Conservation (phyloP, 2,113 vertebrate species). For the Muscicapa adusta region DNA sequence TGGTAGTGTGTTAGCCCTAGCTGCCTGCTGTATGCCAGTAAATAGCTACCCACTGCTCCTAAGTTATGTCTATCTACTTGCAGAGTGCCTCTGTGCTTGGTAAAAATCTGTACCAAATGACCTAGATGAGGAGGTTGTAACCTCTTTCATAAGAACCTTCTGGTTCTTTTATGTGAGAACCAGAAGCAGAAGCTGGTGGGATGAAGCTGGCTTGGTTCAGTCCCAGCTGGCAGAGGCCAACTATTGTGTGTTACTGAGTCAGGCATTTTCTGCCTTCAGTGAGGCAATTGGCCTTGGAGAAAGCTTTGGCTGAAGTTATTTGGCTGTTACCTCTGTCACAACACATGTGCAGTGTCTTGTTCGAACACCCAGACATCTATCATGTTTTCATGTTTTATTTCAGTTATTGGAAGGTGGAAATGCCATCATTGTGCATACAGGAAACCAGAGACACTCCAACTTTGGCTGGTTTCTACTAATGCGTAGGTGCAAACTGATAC, state of each 20-base stretch:
- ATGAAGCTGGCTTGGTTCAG: accelerated
- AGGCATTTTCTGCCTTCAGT: neutral
- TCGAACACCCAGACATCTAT: neutral
- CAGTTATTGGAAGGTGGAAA: neutral
- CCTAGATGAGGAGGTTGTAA: accelerated
- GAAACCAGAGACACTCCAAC: neutral
- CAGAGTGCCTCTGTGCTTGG: neutral
- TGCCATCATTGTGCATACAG: neutral
- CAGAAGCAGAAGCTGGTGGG: neutral
- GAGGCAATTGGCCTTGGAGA: neutral
- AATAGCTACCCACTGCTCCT: neutral
- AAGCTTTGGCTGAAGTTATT: neutral
- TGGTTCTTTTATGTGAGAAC: neutral
- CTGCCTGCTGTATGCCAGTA: neutral
- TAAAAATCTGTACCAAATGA: neutral
- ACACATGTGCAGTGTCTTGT: neutral
- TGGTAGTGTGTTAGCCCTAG: neutral
- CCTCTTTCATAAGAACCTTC: too few relatives aligned
- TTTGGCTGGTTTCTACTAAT: neutral
- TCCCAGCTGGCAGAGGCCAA: neutral
- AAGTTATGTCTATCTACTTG: neutral
- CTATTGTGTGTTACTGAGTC: neutral
- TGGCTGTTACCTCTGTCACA: neutral
- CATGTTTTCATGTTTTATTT: neutral
- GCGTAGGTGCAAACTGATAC: neutral